Percentiles rank a stretch among this genome's conserved stretches.
Evolutionary conservation across 2,797 vertebrate genomes (phyloP).

Genomic region (Astyanax mexicanus): DNA sequence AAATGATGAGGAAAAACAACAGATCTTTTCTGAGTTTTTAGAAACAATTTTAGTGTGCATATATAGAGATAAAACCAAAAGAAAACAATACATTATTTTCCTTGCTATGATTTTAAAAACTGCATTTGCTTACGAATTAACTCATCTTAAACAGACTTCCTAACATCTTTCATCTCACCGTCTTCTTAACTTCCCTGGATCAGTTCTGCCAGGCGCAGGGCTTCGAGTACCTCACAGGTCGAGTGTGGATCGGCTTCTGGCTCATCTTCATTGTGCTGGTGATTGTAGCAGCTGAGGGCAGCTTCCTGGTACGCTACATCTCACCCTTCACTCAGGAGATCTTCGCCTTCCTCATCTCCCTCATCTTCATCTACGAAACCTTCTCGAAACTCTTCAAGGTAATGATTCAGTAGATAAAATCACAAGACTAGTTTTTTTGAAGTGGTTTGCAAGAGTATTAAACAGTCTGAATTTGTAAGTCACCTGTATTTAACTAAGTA

Average conservation of each 20-base stretch:
- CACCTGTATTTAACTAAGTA: too few species aligned
- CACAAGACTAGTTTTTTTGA: too few species aligned
- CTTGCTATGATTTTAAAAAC: too few species aligned
- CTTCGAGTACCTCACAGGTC: slow-evolving; percentile 93
- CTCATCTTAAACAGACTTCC: background rate
- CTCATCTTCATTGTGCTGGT: slow-evolving; percentile 93
- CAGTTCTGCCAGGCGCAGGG: slow-evolving; percentile 94
- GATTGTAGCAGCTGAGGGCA: slow-evolving; percentile 94
- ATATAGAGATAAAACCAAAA: too few species aligned
- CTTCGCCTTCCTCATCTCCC: slow-evolving; percentile 96
- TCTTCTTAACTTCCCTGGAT: background rate
- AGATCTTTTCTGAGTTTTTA: too few species aligned
- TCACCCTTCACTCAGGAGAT: slow-evolving; percentile 98
- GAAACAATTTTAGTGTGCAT: too few species aligned
- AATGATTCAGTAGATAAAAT: slow-evolving; percentile 19
- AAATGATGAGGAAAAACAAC: too few species aligned
- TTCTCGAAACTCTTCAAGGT: slow-evolving; percentile 96
- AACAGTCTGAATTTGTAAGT: too few species aligned
- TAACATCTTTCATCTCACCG: background rate
- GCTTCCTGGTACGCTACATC: slow-evolving; percentile 96
- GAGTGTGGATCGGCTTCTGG: slow-evolving; percentile 98
- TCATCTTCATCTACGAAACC: slow-evolving; percentile 99
- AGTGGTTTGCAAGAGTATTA: too few species aligned
- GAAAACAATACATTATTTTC: too few species aligned
- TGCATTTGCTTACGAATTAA: too few species aligned